A percentile compares a stretch with the other conserved stretches of the same genome.
These are phyloP conservation scores for Drosophila borborema DNA, from an alignment of 2,888 invertebrate species.

Conservation along the genomic window DNA sequence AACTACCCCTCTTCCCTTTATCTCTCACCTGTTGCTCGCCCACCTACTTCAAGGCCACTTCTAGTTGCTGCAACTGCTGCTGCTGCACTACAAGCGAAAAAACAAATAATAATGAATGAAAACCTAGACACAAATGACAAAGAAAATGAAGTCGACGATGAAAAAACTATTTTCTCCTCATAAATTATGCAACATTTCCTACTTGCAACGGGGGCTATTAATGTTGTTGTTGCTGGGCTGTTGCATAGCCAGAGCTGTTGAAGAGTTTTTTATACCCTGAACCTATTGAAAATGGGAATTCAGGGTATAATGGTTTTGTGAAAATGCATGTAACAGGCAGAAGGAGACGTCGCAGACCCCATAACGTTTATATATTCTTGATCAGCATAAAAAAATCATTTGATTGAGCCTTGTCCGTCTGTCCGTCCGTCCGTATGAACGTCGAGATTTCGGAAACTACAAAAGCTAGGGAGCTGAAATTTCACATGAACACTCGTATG, in stretches of 20 bases:
- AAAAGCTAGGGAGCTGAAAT: too few relatives aligned
- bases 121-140: slow-evolving; percentile 41
- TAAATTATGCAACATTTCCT: slow-evolving; percentile 80
- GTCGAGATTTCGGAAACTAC: too few relatives aligned
- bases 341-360: too few relatives aligned
- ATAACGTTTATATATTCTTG: too few relatives aligned
- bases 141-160: slow-evolving; percentile 29
- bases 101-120: slow-evolving; percentile 28
- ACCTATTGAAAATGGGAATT: too few relatives aligned
- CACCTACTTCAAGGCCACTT: slow-evolving; percentile 49
- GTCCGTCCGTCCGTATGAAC: too few relatives aligned
- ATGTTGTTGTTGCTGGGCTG: slow-evolving; percentile 24
- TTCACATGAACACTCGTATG: too few relatives aligned
- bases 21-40: neutral
- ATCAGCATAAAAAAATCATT: too few relatives aligned
- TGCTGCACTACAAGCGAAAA: neutral
- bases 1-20: neutral
- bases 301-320: too few relatives aligned
- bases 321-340: too few relatives aligned
- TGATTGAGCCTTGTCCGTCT: too few relatives aligned
- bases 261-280: neutral
- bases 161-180: slow-evolving; percentile 72
- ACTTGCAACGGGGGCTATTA: slow-evolving; percentile 52
- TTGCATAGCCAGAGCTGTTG: slow-evolving; percentile 15
- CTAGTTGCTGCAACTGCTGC: neutral